Evolutionary conservation across 1,140 invertebrate genomes (phyloP).

Genomic region (Drosophila nigromelanica): DNA sequence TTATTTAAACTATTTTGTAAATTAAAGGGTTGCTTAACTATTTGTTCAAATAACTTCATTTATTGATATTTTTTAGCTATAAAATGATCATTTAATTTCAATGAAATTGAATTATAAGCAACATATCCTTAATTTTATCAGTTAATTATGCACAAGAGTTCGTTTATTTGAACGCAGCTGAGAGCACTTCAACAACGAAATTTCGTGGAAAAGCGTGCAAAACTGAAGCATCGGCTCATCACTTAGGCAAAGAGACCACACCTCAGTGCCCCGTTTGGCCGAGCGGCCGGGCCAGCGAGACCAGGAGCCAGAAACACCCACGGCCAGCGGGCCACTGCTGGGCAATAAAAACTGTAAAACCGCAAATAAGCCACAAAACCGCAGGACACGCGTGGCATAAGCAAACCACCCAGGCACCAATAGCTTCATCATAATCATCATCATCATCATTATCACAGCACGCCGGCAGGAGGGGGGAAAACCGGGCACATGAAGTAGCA

Average conservation of each 20-base stretch:
- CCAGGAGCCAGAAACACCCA: conserved; percentile 49
- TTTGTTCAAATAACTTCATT: no score
- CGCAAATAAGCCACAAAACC: conserved; percentile 73
- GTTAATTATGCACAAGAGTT: no score
- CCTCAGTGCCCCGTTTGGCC: conserved; percentile 34
- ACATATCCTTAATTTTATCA: no score
- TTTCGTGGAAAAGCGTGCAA: conserved; percentile 8
- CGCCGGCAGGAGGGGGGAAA: conserved; percentile 42
- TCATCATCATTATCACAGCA: conserved; percentile 53
- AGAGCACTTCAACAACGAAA: not conserved
- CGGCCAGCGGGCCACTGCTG: conserved; percentile 45
- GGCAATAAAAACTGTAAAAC: conserved; percentile 63
- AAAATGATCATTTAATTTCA: no score
- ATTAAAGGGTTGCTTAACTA: no score
- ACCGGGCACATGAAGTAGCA: conserved; percentile 51
- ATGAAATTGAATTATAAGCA: no score
- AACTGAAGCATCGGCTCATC: conserved; percentile 14
- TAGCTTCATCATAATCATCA: conserved; percentile 38
- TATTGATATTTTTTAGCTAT: no score
- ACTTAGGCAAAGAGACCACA: conserved; percentile 70
- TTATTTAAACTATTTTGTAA: no score
- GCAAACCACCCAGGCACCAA: conserved; percentile 24
- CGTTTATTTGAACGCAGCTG: no score
- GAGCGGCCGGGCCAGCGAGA: no score
- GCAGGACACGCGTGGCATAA: conserved; percentile 69